A percentile compares a stretch with the other conserved stretches of the same genome.
Evolutionary conservation across 2,888 invertebrate species (phyloP).

Genomic region (Ptychoptera contaminata): DNA sequence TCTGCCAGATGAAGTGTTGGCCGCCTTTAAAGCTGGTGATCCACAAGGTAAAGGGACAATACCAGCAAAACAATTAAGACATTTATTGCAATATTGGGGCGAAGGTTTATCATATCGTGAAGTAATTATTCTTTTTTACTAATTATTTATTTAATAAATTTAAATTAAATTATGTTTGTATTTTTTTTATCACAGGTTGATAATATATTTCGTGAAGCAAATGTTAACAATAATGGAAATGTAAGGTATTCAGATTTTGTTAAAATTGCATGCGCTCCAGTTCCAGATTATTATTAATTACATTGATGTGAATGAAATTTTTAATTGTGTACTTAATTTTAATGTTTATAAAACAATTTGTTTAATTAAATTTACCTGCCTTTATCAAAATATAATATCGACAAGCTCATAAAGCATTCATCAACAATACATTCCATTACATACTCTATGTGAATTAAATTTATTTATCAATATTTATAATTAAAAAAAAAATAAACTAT

Average conservation of each 20-base stretch:
- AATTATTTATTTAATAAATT: background rate
- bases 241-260: slow-evolving; percentile 86
- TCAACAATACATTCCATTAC: no score
- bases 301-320: no score
- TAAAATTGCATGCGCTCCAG: slow-evolving; percentile 82
- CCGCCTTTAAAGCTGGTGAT: slow-evolving; percentile 82
- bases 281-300: slow-evolving; percentile 84
- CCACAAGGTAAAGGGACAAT: slow-evolving; percentile 53
- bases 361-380: no score
- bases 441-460: no score
- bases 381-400: no score
- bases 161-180: background rate
- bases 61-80: slow-evolving; percentile 66
- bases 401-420: no score
- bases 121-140: slow-evolving; percentile 19
- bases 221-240: slow-evolving; percentile 60
- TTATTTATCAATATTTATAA: no score
- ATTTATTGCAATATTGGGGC: slow-evolving; percentile 82
- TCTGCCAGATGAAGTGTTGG: slow-evolving; percentile 49
- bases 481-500: no score
- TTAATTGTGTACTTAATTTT: background rate
- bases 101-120: slow-evolving; percentile 64
- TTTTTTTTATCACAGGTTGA: slow-evolving; percentile 43
- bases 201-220: slow-evolving; percentile 82
- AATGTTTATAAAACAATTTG: slow-evolving; percentile 5